Conservation (phyloP, 2,113 vertebrate species). For the Montifringilla adamsi region DNA sequence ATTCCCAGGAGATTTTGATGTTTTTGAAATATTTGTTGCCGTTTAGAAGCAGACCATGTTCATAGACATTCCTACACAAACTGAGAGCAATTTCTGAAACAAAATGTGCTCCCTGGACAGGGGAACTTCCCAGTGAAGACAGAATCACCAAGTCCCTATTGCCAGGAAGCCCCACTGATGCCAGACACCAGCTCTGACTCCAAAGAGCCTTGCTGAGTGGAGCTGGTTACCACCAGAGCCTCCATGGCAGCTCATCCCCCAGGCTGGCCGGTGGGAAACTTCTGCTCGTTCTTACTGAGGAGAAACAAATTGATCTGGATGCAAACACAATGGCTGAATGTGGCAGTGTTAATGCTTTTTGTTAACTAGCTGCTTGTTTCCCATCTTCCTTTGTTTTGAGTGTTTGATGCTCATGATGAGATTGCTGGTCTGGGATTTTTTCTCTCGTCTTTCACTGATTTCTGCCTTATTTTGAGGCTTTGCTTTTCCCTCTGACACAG, state of each 20-base stretch:
- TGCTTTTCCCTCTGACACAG: not conserved
- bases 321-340: not conserved
- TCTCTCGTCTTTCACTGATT: not conserved
- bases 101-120: not conserved
- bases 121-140: not conserved
- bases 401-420: not conserved
- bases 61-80: not conserved
- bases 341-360: not conserved
- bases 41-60: not conserved
- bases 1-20: not conserved
- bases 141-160: not conserved
- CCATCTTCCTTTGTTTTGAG: not conserved
- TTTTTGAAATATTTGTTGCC: not conserved
- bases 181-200: not conserved
- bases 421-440: not conserved
- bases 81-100: not conserved
- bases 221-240: not conserved
- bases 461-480: not conserved
- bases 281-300: not conserved
- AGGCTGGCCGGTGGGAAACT: not conserved
- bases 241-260: not conserved
- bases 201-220: not conserved
- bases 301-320: not conserved
- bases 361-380: not conserved
- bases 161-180: not conserved